Base-by-base conservation (phyloP, 2,113 vertebrate genomes). In the Nerophis ophidion region DNA sequence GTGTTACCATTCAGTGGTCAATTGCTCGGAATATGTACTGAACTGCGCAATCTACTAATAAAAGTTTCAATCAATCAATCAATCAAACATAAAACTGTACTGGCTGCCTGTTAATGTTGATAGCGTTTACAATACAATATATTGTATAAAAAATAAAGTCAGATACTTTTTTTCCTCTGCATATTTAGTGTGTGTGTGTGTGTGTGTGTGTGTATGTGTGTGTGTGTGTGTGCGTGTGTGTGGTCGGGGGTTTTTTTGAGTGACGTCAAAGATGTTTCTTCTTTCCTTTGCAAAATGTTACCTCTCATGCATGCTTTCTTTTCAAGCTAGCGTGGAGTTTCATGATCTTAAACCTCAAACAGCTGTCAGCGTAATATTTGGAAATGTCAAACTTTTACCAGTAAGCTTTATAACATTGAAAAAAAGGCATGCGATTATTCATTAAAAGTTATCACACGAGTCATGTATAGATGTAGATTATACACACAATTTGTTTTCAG, bases 291-390 rank as follows among this genome's bases (percentile, higher is more conserved):
- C 64, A 15, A 67, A 13, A 59, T 40, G 54, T 44, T 50, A 50
- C 40, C 68, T 48, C 60, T 76, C 47, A 64, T 67, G 68, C 49
- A 64, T 67, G 63, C 33, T 74, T 68, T 76, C 9, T 46, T 16
- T 47, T 60, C 7, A 42, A 48, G 47, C 33, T 5, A n/a, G 16
- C 16, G 0, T 2, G 17, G 36, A 51, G 59, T 67, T 72, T 77
- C 55, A 66, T 67, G n/a, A 48, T 4, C 48, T 16, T 48, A 1
- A 14, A 16, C 47, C 47, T 14, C 16, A n/a, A 46, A 6, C 11
- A 7, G 46, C 15, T n/a, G 5, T 47, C 3, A 12, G 14, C 6
- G 14, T 16, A 48, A 48, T 6, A 48, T 16, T 17, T 16, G 47
- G 4, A 48, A 16, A 48, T 48, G 26, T 26, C 26, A 26, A 26